Percentiles rank a stretch among this genome's conserved stretches.
Conservation (phyloP, 2,113 vertebrate genomes). For the Nycticorax nycticorax region DNA sequence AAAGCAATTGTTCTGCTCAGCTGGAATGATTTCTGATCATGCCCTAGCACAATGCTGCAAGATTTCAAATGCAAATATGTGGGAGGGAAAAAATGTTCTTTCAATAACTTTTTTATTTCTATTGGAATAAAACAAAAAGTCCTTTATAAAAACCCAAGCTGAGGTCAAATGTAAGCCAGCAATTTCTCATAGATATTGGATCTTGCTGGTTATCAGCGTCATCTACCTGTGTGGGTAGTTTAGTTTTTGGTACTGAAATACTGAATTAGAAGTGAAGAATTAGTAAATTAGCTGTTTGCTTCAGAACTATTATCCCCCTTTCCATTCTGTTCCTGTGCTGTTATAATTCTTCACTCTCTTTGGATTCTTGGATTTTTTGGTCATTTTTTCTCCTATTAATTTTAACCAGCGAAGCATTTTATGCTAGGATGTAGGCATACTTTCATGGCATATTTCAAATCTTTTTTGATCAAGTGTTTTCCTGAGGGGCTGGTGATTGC, state of each 20-base stretch:
- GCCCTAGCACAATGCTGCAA: neutral
- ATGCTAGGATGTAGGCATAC: neutral
- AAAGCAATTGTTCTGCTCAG: constrained; percentile 54
- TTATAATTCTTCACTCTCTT: neutral
- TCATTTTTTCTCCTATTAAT: neutral
- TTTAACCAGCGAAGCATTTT: neutral
- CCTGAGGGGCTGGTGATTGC: neutral
- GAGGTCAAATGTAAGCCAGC: neutral
- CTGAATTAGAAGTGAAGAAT: neutral
- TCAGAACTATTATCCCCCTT: neutral
- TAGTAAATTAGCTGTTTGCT: neutral
- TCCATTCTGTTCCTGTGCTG: neutral
- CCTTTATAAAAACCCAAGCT: neutral
- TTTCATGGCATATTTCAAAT: neutral
- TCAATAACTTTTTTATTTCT: neutral
- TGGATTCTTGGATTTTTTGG: neutral
- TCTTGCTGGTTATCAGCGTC: neutral
- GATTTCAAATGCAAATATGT: constrained; percentile 35
- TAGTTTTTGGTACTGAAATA: neutral
- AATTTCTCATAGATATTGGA: neutral
- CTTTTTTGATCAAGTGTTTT: neutral
- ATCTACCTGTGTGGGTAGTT: neutral
- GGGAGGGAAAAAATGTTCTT: neutral
- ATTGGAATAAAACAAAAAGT: neutral
- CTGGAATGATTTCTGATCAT: constrained; percentile 36